These are phyloP conservation scores for Xyrichtys novacula DNA, from an alignment of 2,797 vertebrate species.

Conservation along the genomic window DNA sequence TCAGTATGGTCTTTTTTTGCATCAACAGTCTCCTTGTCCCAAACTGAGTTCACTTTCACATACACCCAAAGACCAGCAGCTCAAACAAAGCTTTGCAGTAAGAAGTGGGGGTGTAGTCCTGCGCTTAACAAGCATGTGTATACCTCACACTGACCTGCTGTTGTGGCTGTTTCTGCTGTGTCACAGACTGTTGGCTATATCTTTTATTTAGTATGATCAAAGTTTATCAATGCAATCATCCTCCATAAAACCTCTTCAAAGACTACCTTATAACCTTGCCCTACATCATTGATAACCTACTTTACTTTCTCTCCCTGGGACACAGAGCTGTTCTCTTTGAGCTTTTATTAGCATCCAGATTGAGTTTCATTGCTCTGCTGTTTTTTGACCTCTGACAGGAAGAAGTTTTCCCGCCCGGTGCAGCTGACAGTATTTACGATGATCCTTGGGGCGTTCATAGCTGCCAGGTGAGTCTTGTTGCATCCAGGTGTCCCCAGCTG, in stretches of 20 bases:
- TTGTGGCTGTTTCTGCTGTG: background rate
- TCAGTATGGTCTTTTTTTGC: no score
- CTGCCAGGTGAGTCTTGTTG: constrained; percentile 88
- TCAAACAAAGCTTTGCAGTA: background rate
- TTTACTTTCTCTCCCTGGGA: constrained; percentile 4
- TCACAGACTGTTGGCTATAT: background rate
- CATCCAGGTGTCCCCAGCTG: constrained; percentile 54
- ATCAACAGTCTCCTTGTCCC: no score
- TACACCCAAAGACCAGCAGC: background rate
- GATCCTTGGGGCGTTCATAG: constrained; percentile 97
- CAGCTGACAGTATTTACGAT: constrained; percentile 97
- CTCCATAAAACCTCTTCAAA: background rate
- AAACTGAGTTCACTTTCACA: background rate
- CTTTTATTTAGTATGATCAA: background rate
- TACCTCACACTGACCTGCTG: background rate
- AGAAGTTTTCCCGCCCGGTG: constrained; percentile 91
- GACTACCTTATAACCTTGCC: background rate
- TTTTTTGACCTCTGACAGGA: constrained; percentile 77
- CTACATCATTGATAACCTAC: constrained; percentile 6
- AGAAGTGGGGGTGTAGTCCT: background rate
- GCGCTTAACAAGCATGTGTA: background rate
- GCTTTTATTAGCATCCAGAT: constrained; percentile 15
- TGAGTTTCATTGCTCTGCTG: constrained; percentile 43
- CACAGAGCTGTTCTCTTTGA: constrained; percentile 2
- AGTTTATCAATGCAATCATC: background rate